Evolutionary conservation across 2,797 vertebrate species (phyloP).

Genomic region (Halcyon chelicuti): DNA sequence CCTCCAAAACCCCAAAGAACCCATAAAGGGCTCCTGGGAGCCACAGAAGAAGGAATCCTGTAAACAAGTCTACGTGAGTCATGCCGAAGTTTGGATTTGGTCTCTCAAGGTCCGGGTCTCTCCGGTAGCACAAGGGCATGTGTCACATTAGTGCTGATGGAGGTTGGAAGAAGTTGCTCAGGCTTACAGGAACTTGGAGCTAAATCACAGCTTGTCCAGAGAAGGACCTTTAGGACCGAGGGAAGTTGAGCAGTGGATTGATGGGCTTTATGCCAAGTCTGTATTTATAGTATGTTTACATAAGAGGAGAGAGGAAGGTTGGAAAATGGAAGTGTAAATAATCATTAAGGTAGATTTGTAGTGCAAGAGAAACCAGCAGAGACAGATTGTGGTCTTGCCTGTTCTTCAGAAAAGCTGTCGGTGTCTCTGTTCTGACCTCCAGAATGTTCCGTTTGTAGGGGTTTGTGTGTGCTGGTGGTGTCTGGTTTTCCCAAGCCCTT

Average conservation of each 20-base stretch:
- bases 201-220: conserved; percentile 55
- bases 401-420: neutral
- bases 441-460: neutral
- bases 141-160: conserved; percentile 55
- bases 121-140: conserved; percentile 5
- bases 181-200: conserved; percentile 60
- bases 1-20: conserved; percentile 29
- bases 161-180: conserved; percentile 64
- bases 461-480: neutral
- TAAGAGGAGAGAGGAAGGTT: conserved; percentile 28
- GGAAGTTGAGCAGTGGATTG: conserved; percentile 7
- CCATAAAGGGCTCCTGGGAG: neutral
- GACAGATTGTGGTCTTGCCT: neutral
- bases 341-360: neutral
- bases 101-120: conserved; percentile 2
- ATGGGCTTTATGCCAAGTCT: conserved; percentile 46
- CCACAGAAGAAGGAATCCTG: neutral
- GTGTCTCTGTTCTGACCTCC: neutral
- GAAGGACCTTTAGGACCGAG: conserved; percentile 26
- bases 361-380: neutral
- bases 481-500: neutral
- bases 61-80: neutral
- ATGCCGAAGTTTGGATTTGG: neutral
- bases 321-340: conserved; percentile 52
- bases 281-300: conserved; percentile 43